phyloP scores from a whole-genome alignment of 2,113 vertebrate genomes.

The Tiliqua scincoides region DNA sequence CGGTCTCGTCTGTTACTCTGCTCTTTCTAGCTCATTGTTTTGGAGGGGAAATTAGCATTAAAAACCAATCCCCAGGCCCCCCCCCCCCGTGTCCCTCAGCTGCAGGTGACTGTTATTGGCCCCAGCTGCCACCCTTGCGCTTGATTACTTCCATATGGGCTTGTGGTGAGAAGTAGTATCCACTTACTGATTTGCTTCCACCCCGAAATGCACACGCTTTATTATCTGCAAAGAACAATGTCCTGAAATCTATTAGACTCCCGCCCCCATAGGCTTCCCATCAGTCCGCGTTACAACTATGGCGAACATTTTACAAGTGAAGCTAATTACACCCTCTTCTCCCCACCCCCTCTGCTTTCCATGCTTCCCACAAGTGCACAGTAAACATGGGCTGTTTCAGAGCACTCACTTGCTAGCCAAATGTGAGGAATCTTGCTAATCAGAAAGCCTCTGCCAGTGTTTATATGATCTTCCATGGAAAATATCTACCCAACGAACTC shows the following conservation, averaged over 20 bases:
- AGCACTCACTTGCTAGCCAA: conserved; percentile 66
- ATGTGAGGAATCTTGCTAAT: conserved; percentile 58
- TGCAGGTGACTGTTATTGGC: conserved; percentile 97
- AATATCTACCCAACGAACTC: conserved; percentile 51
- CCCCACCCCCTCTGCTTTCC: conserved; percentile 57
- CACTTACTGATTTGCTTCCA: conserved; percentile 74
- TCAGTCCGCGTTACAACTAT: conserved; percentile 69
- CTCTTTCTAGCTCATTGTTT: conserved; percentile 80
- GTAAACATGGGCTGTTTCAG: conserved; percentile 60
- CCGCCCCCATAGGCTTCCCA: conserved; percentile 56
- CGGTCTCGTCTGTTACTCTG: conserved; percentile 77
- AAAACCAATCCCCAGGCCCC: conserved; percentile 80
- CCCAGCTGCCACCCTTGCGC: conserved; percentile 95
- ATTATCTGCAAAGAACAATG: conserved; percentile 68
- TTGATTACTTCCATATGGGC: conserved; percentile 97
- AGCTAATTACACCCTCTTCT: conserved; percentile 73
- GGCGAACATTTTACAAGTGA: conserved; percentile 76
- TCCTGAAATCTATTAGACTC: conserved; percentile 75
- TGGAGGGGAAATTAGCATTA: conserved; percentile 82
- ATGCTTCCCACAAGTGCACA: conserved; percentile 68
- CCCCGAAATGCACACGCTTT: conserved; percentile 38
- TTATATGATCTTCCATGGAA: conserved; percentile 64
- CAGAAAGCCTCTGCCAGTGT: conserved; percentile 64
- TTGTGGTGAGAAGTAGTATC: conserved; percentile 76
- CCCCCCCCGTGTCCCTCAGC: conserved; percentile 77